A percentile compares a stretch with the other conserved stretches of the same genome.
Conservation (phyloP, 2,113 vertebrate genomes). For the Bubo scandiacus region DNA sequence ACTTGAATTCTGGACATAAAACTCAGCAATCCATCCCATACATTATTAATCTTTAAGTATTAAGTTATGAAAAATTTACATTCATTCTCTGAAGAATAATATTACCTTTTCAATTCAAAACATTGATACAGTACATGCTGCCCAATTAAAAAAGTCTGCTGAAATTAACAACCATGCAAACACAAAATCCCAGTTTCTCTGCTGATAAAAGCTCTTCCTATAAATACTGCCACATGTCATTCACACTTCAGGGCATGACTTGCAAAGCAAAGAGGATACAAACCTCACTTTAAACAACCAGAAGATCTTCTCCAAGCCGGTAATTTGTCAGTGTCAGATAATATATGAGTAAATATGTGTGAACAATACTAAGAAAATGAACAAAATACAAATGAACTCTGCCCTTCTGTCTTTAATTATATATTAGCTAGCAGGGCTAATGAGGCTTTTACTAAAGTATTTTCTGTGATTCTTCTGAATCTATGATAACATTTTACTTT, state of each 20-base stretch:
- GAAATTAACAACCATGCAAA: background rate
- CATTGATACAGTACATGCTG: background rate
- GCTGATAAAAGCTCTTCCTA: background rate
- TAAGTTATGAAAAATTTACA: conserved; percentile 60
- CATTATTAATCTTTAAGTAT: conserved; percentile 52
- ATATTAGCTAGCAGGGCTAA: conserved; percentile 16
- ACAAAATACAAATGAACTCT: conserved; percentile 20
- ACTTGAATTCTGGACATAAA: conserved; percentile 3
- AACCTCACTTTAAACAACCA: conserved; percentile 4
- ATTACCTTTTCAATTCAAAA: conserved; percentile 42
- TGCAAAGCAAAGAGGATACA: conserved; percentile 21
- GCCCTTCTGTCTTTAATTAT: conserved; percentile 11
- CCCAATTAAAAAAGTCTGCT: background rate
- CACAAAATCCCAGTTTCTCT: background rate
- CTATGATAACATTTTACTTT: background rate
- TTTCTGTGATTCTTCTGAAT: background rate
- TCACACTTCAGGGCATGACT: background rate
- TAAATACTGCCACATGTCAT: background rate
- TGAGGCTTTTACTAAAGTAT: conserved; percentile 1
- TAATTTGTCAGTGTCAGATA: background rate
- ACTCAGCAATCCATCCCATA: background rate
- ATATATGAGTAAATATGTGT: background rate
- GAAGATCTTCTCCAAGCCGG: background rate
- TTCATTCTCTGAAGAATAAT: background rate
- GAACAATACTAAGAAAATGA: background rate